Percentiles rank a stretch among this genome's conserved stretches.
Conservation (phyloP, 2,888 invertebrate genomes). For the Elaeidobius kamerunicus region DNA sequence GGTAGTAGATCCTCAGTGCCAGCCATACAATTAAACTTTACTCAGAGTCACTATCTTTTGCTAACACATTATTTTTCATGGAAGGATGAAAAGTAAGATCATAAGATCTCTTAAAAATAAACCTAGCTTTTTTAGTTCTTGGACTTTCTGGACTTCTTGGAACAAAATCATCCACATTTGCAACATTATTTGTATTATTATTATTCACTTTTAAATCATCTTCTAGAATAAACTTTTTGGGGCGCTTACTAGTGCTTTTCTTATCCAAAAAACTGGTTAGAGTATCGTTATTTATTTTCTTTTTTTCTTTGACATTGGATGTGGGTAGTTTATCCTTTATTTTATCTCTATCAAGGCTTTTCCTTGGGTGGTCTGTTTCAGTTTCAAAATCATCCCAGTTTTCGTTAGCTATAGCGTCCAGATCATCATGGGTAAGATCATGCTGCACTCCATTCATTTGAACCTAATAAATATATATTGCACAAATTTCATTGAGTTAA, state of each 20-base stretch:
- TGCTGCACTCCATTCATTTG: conserved; percentile 21
- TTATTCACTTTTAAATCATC: not conserved
- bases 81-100: conserved; percentile 55
- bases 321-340: not conserved
- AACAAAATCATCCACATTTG: conserved; percentile 25
- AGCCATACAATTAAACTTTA: conserved; percentile 11
- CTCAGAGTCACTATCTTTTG: conserved; percentile 22
- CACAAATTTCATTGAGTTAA: not conserved
- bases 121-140: conserved; percentile 57
- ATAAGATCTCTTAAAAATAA: conserved; percentile 71
- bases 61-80: conserved; percentile 17
- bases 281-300: not conserved
- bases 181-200: conserved; percentile 10
- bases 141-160: conserved; percentile 58
- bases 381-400: conserved; percentile 40
- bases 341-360: conserved; percentile 4
- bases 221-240: conserved; percentile 11
- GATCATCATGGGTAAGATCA: conserved; percentile 40
- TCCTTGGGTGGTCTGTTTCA: conserved; percentile 18
- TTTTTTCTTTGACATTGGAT: conserved; percentile 13
- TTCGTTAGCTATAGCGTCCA: conserved; percentile 36
- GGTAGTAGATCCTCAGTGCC: no score
- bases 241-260: conserved; percentile 3
- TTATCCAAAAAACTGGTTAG: conserved; percentile 1
- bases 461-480: conserved; percentile 9